Evolutionary conservation across 2,888 invertebrate genomes (phyloP), one percentile per base, ranked within the genome.

Genomic region (Mythimna albipuncta): DNA sequence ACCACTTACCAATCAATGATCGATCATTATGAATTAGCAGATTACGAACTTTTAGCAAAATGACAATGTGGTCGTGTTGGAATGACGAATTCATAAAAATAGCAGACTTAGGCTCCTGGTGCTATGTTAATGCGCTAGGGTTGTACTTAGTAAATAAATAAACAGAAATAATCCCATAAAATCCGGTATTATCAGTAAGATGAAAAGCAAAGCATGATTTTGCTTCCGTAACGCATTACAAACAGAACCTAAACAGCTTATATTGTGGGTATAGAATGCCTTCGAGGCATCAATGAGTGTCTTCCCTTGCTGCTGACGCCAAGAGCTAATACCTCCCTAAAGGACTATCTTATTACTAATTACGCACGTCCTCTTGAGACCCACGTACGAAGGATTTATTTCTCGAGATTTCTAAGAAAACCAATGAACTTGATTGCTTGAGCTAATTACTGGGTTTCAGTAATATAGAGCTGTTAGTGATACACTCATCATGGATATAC

Each of bases 381-480:
- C 21, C 77, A 72, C 66, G 68, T 76, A 72, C 44, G 55, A 50
- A 67, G 58, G 47, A 76, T 79, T 69, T 72, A 64, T 79, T 32
- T 50, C 19, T 41, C 6, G 13, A 54, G 50, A 64, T 58, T 68
- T 64, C 44, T 54, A 16, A 50, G 21, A 35, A 61, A 59, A 64
- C 47, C 61, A 55, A 59, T 69, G 21, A 55, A 66, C 58, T 35
- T 19, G 57, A 69, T 72, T 76, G 52, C 32, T 64, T 38, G 13
- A 52, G 32, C 35, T 71, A n/a, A 55, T 61, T 61, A 6, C 11
- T 26, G 7, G 32, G 7, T 55, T 47, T 61, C 32, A 61, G 61
- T 64, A 54, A 58, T 35, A 52, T 19, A 47, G 0, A 19, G 16
- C 47, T 47, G 47, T n/a, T 52, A 52, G 6, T 50, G 19, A 50